Conservation (phyloP, 2,888 invertebrate genomes). For the Caenorhabditis plicata region DNA sequence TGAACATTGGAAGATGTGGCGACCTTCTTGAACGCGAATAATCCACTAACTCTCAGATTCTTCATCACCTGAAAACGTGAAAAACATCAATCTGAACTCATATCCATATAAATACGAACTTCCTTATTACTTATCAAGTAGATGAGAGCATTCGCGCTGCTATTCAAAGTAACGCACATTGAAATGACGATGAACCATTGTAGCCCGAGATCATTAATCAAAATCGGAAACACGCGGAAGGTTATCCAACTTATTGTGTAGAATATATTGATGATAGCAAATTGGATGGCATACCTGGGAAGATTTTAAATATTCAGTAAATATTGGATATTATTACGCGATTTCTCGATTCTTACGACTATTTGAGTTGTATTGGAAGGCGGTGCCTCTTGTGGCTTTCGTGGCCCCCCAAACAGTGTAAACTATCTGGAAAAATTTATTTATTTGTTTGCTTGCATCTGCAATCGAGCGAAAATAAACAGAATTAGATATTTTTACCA, state of each 20-base stretch:
- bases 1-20: too few relatives aligned
- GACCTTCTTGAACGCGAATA: too few relatives aligned
- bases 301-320: not conserved
- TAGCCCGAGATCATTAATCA: constrained; percentile 23
- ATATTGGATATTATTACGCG: constrained; percentile 19
- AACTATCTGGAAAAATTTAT: constrained; percentile 9
- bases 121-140: constrained; percentile 40
- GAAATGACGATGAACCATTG: constrained; percentile 34
- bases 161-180: constrained; percentile 35
- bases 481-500: too few relatives aligned
- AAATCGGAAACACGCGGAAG: constrained; percentile 36
- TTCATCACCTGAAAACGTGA: too few relatives aligned
- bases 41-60: too few relatives aligned
- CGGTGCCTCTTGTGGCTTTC: constrained; percentile 19
- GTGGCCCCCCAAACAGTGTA: constrained; percentile 20
- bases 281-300: constrained; percentile 44
- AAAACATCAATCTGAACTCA: too few relatives aligned
- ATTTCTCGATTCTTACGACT: constrained; percentile 9
- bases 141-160: constrained; percentile 36
- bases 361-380: too few relatives aligned
- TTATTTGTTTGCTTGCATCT: too few relatives aligned
- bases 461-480: too few relatives aligned
- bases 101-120: too few relatives aligned
- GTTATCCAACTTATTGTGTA: constrained; percentile 43
- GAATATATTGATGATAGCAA: constrained; percentile 39